Conservation (phyloP, 2,888 invertebrate species). For the Meloe dianella region DNA sequence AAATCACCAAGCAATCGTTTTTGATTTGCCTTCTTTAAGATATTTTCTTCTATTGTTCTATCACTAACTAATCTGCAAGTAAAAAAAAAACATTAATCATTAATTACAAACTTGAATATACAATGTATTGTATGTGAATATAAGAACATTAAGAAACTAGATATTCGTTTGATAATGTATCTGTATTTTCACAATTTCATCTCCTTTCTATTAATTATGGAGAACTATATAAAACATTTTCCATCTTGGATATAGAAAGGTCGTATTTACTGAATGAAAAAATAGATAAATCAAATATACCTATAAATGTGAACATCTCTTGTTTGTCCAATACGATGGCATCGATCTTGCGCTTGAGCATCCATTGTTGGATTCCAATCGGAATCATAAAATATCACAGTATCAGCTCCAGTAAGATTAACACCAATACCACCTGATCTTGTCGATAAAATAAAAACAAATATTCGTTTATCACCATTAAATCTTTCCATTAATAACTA, state of each 20-base stretch:
- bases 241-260: slow-evolving; percentile 37
- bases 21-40: slow-evolving; percentile 97
- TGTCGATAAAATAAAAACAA: slow-evolving; percentile 97
- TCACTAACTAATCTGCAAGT: slow-evolving; percentile 90
- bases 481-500: slow-evolving; percentile 94
- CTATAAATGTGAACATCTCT: slow-evolving; percentile 97
- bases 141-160: background rate
- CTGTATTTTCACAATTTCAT: slow-evolving; percentile 18
- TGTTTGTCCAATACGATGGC: slow-evolving; percentile 99
- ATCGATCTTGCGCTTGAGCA: slow-evolving; percentile 94
- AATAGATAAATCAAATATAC: slow-evolving; percentile 48
- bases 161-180: background rate
- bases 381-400: slow-evolving; percentile 99
- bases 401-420: slow-evolving; percentile 98
- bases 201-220: slow-evolving; percentile 36
- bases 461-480: slow-evolving; percentile 92
- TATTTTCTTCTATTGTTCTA: slow-evolving; percentile 98
- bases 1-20: slow-evolving; percentile 94
- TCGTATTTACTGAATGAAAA: too few relatives aligned
- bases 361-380: slow-evolving; percentile 99
- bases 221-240: slow-evolving; percentile 28
- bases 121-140: slow-evolving; percentile 1
- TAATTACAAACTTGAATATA: slow-evolving; percentile 2
- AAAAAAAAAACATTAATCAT: background rate
- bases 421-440: slow-evolving; percentile 97